Evolutionary conservation across 2,797 vertebrate genomes (phyloP), one percentile per base, ranked within the genome.

Genomic region (Carcharodon carcharias): DNA sequence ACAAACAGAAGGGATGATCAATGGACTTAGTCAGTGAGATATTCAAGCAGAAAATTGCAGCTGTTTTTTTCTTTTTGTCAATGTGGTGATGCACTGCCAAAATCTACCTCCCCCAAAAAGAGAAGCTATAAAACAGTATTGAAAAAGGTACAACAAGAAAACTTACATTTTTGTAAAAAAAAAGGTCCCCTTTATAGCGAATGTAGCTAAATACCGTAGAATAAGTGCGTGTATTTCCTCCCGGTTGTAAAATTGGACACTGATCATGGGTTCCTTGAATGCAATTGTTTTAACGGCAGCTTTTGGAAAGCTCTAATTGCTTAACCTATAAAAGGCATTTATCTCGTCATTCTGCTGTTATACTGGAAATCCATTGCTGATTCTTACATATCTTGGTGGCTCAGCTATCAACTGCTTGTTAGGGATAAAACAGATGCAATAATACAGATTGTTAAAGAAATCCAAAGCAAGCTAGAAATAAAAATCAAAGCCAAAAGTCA

Each of bases 1-100:
- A 98, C 98, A 97, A 98, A 98, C 98, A 98, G 98, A 98, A 98
- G 98, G 98, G 98, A 99, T 99, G 99, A 99, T 99, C 99, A 99
- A 99, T 99, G 99, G 99, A 99, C 98, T 99, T 99, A 99, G 99
- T 99, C 99, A 99, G 98, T 98, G 98, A 98, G 98, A 99, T 99
- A 99, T 99, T 99, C 99, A 99, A 99, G 99, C 99, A 99, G 98
- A 99, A 99, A 99, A 99, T 99, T 99, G 99, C 98, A 98, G 98
- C 98, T 98, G 99, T 99, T 99, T 98, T 97, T 98, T 98, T 98
- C 97, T 99, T 99, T 99, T 99, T 77, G 94, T 95, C 94, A 95
- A 95, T 95, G 94, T 56, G 69, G 50, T 95, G 69, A 95, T 95
- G 94, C 94, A 95, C 94, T 95, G 94, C 94, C 94, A 95, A 95